These are phyloP conservation scores for Dolichopus griseipennis DNA, from an alignment of 2,888 invertebrate genomes.

Conservation along the genomic window DNA sequence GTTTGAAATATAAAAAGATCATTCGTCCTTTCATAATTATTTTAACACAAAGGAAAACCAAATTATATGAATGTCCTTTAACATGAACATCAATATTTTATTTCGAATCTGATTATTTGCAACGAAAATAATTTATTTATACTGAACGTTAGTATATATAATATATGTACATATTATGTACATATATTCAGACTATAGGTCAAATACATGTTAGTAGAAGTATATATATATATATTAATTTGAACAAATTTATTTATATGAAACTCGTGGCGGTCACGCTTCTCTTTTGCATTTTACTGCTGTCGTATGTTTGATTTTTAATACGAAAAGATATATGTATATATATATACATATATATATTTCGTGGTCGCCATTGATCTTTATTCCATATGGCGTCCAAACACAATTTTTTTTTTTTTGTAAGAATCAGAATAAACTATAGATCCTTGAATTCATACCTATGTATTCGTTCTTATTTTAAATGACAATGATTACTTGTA, in stretches of 20 bases:
- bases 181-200: neutral
- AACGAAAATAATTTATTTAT: too few species aligned
- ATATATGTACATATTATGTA: neutral
- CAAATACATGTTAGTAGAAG: neutral
- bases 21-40: neutral
- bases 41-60: neutral
- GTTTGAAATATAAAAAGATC: neutral
- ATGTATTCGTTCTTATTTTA: neutral
- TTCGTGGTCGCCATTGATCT: neutral
- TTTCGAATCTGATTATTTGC: too few species aligned
- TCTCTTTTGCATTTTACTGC: neutral
- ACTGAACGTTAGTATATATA: too few species aligned
- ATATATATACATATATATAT: too few species aligned
- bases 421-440: neutral
- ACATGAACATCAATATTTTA: too few species aligned
- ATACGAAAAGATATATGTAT: too few species aligned
- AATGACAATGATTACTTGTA: neutral
- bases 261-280: conserved; percentile 6
- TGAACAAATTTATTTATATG: neutral
- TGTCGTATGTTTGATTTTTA: neutral
- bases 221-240: neutral
- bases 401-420: neutral
- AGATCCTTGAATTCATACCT: neutral
- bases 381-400: neutral
- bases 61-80: too few species aligned